phyloP scores from a whole-genome alignment of 2,113 vertebrate species.

The Stigmatopora nigra region DNA sequence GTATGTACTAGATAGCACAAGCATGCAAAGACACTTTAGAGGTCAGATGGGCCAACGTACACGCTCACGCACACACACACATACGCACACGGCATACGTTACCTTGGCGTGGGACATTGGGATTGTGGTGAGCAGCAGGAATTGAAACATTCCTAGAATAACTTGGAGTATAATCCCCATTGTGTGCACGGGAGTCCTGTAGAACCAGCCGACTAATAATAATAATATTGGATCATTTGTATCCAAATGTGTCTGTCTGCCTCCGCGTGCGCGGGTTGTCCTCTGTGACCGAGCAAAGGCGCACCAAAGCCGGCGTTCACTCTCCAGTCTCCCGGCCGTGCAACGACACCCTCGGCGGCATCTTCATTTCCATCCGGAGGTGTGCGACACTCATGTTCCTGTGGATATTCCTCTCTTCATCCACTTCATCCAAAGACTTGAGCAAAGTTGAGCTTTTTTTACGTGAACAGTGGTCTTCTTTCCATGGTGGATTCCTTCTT shows the following conservation, averaged over 20 bases:
- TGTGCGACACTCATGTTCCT: not conserved
- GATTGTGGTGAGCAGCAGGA: slow-evolving; percentile 73
- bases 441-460: not conserved
- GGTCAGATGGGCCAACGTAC: slow-evolving; percentile 27
- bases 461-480: not conserved
- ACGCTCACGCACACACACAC: not conserved
- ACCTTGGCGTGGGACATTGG: slow-evolving; percentile 70
- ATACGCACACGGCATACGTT: slow-evolving; percentile 10
- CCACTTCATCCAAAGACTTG: not conserved
- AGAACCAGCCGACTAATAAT: slow-evolving; percentile 36
- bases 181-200: slow-evolving; percentile 60
- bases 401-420: not conserved
- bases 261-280: not conserved
- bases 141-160: slow-evolving; percentile 78
- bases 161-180: slow-evolving; percentile 77
- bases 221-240: slow-evolving; percentile 34
- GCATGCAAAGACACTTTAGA: slow-evolving; percentile 1
- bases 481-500: slow-evolving; percentile 30
- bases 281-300: slow-evolving; percentile 34
- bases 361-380: slow-evolving; percentile 20
- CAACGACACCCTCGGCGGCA: slow-evolving; percentile 49
- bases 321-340: slow-evolving; percentile 45
- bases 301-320: slow-evolving; percentile 39
- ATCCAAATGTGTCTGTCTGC: slow-evolving; percentile 33
- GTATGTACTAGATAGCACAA: not conserved